Evolutionary conservation across 1,140 invertebrate genomes (phyloP).

Genomic region (Parasteatoda tepidariorum): DNA sequence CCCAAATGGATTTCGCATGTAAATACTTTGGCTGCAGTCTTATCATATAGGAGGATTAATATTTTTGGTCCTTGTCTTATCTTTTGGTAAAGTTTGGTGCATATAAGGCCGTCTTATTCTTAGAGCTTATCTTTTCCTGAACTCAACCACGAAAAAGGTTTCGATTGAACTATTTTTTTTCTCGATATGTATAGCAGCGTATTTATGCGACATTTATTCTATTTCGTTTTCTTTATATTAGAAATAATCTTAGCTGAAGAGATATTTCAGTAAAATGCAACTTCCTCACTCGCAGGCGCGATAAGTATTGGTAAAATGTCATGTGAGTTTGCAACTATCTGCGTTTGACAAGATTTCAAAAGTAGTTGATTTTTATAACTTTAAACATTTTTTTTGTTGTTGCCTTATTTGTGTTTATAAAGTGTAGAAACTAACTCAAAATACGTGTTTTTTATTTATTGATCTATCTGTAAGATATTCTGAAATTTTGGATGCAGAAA

Average conservation of each 20-base stretch:
- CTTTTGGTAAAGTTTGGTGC: constrained; percentile 38
- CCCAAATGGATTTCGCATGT: constrained; percentile 59
- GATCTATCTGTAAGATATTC: too few relatives aligned
- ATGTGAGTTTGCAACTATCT: neutral
- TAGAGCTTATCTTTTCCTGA: constrained; percentile 3
- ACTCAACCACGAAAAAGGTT: neutral
- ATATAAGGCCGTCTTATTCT: constrained; percentile 42
- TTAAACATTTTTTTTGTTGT: too few relatives aligned
- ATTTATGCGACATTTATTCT: neutral
- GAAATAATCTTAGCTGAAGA: neutral
- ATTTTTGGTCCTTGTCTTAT: constrained; percentile 49
- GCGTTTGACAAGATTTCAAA: neutral
- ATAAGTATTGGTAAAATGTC: neutral
- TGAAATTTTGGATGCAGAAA: too few relatives aligned
- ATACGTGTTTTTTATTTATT: too few relatives aligned
- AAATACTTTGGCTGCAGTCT: constrained; percentile 50
- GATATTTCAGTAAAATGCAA: neutral
- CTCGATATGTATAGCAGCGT: neutral
- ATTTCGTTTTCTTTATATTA: neutral
- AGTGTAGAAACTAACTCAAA: too few relatives aligned
- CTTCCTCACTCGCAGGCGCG: neutral
- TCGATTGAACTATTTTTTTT: neutral
- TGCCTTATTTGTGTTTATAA: too few relatives aligned
- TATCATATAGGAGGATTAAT: constrained; percentile 51
- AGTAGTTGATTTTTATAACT: too few relatives aligned